Evolutionary conservation across 2,113 vertebrate species (phyloP).

Genomic region (Hyaena hyaena): DNA sequence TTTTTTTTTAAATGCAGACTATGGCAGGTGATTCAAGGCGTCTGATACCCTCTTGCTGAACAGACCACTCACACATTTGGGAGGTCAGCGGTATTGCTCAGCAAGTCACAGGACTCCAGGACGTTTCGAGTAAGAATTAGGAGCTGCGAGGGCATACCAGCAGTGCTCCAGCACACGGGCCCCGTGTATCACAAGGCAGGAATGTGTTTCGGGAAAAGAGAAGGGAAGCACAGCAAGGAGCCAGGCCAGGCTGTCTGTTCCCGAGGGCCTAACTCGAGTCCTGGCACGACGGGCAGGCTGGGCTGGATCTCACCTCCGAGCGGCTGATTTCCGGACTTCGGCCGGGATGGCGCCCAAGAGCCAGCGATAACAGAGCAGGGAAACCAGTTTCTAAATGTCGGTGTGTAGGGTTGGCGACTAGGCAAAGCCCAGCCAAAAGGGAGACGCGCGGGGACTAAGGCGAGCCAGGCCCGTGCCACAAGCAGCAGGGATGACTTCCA

Average conservation of each 20-base stretch:
- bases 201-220: neutral
- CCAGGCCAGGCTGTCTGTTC: neutral
- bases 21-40: neutral
- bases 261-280: constrained; percentile 42
- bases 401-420: constrained; percentile 30
- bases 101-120: constrained; percentile 38
- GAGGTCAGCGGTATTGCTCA: constrained; percentile 42
- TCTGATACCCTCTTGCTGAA: neutral
- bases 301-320: neutral
- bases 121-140: constrained; percentile 2
- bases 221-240: neutral
- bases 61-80: neutral
- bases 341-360: constrained; percentile 51
- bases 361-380: neutral
- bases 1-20: neutral
- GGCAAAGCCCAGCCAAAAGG: neutral
- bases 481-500: neutral
- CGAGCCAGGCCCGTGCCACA: neutral
- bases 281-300: neutral
- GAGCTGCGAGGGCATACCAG: neutral
- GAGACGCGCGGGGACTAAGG: neutral
- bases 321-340: neutral
- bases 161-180: neutral
- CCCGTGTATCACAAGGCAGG: constrained; percentile 22
- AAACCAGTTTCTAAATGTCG: constrained; percentile 73